Conservation (phyloP, 1,140 invertebrate genomes). For the Drosophila erecta region DNA sequence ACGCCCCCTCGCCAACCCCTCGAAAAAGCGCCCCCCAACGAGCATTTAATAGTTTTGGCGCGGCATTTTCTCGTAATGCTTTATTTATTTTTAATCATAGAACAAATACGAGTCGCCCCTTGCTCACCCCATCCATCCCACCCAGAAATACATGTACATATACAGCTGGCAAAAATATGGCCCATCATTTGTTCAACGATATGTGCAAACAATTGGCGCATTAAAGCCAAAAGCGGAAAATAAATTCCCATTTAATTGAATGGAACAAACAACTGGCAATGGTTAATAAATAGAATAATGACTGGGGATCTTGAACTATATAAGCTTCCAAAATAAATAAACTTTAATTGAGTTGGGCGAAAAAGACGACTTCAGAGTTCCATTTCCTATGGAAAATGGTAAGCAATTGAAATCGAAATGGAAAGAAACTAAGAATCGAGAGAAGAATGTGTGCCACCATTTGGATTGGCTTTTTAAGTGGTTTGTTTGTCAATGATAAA, state of each 20-base stretch:
- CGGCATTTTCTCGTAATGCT: conserved; percentile 68
- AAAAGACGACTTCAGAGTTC: conserved; percentile 1
- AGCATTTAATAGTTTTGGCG: conserved; percentile 77
- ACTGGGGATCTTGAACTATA: conserved; percentile 15
- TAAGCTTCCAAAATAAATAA: conserved; percentile 25
- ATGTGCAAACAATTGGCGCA: conserved; percentile 78
- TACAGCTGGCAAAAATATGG: conserved; percentile 55
- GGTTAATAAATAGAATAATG: conserved; percentile 14
- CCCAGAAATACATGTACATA: background rate
- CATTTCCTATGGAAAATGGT: background rate
- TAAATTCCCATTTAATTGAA: conserved; percentile 53
- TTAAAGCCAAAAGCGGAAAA: conserved; percentile 60
- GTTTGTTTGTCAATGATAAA: background rate
- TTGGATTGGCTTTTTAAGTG: background rate
- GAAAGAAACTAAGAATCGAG: background rate
- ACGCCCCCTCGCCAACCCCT: background rate
- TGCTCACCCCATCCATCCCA: background rate
- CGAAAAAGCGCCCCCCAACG: conserved; percentile 30
- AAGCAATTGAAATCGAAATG: conserved; percentile 1
- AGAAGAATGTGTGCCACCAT: background rate
- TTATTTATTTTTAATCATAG: conserved; percentile 82
- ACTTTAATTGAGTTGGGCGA: background rate
- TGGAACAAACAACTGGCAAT: conserved; percentile 11
- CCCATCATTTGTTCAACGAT: conserved; percentile 76
- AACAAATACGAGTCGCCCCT: conserved; percentile 63